These are phyloP conservation scores for Caenorhabditis angaria DNA, from an alignment of 2,888 invertebrate species.

Conservation along the genomic window DNA sequence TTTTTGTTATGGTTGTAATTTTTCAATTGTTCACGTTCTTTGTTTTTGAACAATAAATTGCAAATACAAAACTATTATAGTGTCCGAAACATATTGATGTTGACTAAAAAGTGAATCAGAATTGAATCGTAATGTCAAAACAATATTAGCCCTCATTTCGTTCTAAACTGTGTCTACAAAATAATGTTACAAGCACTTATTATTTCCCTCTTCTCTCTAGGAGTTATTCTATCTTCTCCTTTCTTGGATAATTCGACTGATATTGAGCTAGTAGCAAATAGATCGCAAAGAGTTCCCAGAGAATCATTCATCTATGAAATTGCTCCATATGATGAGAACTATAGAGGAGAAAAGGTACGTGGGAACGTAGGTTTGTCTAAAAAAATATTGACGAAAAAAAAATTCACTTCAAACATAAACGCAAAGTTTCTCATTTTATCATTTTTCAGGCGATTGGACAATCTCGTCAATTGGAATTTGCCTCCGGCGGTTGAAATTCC, in stretches of 20 bases:
- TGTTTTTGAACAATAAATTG: not conserved
- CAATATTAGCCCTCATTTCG: not conserved
- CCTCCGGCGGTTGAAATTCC: not conserved
- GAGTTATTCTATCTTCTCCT: not conserved
- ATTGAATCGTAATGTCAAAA: not conserved
- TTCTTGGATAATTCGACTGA: not conserved
- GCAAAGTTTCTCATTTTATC: no score
- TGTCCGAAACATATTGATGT: no score
- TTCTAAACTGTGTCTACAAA: no score
- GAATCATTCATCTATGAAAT: not conserved
- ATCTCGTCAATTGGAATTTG: not conserved
- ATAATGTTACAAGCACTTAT: not conserved
- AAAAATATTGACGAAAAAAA: no score
- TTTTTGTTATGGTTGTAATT: not conserved
- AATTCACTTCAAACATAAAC: no score
- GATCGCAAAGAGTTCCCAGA: not conserved
- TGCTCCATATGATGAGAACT: constrained; percentile 11
- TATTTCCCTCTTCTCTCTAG: not conserved
- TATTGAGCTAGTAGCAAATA: not conserved
- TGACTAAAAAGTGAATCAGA: not conserved
- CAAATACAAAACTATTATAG: not conserved
- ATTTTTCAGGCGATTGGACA: no score
- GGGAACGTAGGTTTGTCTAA: no score
- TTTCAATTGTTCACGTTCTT: not conserved
- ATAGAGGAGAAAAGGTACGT: not conserved